These are phyloP conservation scores for Callopanchax toddi DNA, from an alignment of 2,113 vertebrate genomes.

Conservation along the genomic window DNA sequence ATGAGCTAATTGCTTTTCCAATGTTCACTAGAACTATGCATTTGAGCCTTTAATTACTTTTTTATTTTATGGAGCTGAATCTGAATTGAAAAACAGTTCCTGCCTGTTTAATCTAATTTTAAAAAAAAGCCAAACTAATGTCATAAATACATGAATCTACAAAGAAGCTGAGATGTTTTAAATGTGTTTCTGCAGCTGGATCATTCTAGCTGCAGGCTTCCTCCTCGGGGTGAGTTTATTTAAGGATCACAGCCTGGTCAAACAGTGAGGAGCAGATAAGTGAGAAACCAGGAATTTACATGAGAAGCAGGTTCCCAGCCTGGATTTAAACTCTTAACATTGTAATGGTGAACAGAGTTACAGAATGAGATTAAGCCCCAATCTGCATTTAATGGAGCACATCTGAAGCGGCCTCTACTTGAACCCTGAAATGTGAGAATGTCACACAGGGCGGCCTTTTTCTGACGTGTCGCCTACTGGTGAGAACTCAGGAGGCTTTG, in stretches of 20 bases:
- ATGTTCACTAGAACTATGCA: too few species aligned
- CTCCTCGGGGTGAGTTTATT: constrained; percentile 60
- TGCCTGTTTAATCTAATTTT: too few species aligned
- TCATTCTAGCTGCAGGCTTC: constrained; percentile 16
- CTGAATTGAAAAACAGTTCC: too few species aligned
- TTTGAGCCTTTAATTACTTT: too few species aligned
- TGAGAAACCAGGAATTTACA: constrained; percentile 67
- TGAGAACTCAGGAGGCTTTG: constrained; percentile 72
- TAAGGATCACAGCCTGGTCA: constrained; percentile 65
- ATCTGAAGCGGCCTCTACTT: constrained; percentile 80
- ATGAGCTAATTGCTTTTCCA: too few species aligned
- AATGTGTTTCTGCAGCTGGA: too few species aligned
- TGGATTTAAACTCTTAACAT: constrained; percentile 80
- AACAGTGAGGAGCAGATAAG: constrained; percentile 56
- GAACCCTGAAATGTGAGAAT: constrained; percentile 80
- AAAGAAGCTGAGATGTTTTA: too few species aligned
- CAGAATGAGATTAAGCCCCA: constrained; percentile 79
- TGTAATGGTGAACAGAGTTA: constrained; percentile 79
- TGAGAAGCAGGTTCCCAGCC: constrained; percentile 76
- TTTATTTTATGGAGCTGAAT: too few species aligned
- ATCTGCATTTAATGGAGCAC: constrained; percentile 78
- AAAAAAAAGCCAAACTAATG: too few species aligned
- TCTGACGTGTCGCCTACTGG: constrained; percentile 76
- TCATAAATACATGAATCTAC: too few species aligned
- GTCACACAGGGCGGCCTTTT: constrained; percentile 77